Conservation (phyloP, 1,140 invertebrate genomes). For the Lasioglossum baleicum region DNA sequence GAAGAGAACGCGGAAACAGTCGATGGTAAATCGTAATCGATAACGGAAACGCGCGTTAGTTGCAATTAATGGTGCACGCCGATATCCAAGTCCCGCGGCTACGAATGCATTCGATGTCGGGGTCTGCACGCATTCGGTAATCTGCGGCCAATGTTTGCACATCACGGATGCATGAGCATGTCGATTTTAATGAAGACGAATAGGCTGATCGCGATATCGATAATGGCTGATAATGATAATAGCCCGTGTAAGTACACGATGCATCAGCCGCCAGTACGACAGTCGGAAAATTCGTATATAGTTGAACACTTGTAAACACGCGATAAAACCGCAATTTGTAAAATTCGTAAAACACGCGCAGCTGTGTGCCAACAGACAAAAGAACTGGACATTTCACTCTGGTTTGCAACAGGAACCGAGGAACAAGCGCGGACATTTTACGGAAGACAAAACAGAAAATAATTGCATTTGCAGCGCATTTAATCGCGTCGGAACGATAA, state of each 20-base stretch:
- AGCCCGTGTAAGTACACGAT: neutral
- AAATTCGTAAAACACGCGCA: no score
- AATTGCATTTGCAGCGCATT: no score
- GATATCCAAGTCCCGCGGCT: conserved; percentile 1
- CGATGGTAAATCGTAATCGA: conserved; percentile 20
- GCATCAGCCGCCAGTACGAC: no score
- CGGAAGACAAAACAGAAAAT: no score
- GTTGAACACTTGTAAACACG: neutral
- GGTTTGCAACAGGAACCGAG: no score
- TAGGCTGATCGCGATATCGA: conserved; percentile 2
- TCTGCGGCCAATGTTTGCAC: neutral
- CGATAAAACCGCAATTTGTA: neutral
- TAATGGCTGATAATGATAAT: conserved; percentile 4
- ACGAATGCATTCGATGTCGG: neutral
- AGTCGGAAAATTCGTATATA: neutral
- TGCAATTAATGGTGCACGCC: conserved; percentile 18
- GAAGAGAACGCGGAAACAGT: no score
- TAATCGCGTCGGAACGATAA: no score
- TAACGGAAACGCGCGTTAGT: conserved; percentile 19
- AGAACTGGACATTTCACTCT: no score
- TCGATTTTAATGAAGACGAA: conserved; percentile 25
- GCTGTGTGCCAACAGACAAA: no score
- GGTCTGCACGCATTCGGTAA: neutral
- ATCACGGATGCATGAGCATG: neutral
- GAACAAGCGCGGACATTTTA: no score